Evolutionary conservation across 2,888 invertebrate genomes (phyloP).

Genomic region (Epirrhoe tristata): DNA sequence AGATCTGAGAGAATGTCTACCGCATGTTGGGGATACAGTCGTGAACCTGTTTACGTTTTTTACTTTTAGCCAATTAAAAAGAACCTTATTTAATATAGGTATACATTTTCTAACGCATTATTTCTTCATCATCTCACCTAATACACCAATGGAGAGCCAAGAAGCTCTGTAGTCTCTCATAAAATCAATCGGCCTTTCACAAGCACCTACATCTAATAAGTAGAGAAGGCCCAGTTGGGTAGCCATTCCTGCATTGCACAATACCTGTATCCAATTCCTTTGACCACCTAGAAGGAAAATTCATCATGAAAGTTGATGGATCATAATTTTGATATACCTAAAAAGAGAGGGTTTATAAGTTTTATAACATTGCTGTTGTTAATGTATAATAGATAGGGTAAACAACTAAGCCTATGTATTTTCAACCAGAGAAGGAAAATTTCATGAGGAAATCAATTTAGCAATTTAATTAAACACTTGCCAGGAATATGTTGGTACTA

Average conservation of each 20-base stretch:
- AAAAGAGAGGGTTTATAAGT: too few relatives aligned
- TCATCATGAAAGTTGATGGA: too few relatives aligned
- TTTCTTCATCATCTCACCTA: conserved; percentile 80
- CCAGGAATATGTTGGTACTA: neutral
- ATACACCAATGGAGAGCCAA: conserved; percentile 92
- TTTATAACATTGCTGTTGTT: too few relatives aligned
- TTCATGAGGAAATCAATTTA: neutral
- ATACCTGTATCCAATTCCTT: conserved; percentile 95
- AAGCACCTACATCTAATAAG: conserved; percentile 91
- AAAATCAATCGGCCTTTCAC: conserved; percentile 93
- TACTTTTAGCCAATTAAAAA: too few relatives aligned
- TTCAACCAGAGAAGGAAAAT: neutral
- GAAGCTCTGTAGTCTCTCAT: conserved; percentile 90
- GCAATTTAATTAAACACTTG: neutral
- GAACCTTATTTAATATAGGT: too few relatives aligned
- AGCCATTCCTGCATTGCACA: conserved; percentile 96
- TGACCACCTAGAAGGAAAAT: conserved; percentile 88
- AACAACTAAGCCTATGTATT: too few relatives aligned
- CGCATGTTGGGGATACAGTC: too few relatives aligned
- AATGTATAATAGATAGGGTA: too few relatives aligned
- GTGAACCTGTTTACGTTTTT: too few relatives aligned
- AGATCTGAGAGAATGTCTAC: too few relatives aligned
- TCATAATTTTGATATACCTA: too few relatives aligned
- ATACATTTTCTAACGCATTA: neutral
- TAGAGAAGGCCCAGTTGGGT: conserved; percentile 91